Base-by-base conservation (phyloP, 2,797 vertebrate species). In the Podarcis lilfordi region DNA sequence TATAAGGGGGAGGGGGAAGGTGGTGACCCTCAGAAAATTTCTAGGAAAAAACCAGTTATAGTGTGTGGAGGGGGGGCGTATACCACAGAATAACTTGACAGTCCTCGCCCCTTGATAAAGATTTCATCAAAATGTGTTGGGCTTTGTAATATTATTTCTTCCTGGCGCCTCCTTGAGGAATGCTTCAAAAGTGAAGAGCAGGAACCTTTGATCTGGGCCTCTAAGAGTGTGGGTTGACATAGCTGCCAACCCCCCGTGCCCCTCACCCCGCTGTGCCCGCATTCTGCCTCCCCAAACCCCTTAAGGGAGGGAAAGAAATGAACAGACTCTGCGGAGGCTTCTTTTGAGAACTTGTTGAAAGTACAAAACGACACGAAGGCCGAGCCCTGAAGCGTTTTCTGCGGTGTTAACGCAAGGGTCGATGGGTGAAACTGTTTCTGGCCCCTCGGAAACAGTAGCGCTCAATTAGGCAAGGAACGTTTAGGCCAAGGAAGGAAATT, bases 301-400 rank as follows among this genome's bases (percentile, higher is more conserved):
- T 11, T 15, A 37, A 40, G 59, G 0, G 6, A 72, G 59, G 79
- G 35, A 55, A 15, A 64, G 35, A 59, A 75, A 27, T 32, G 27
- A 23, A 45, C 13, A 43, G 3, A 0, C 11, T 61, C 1, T 25
- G 25, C 88, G 82, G 61, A 68, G 50, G 66, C n/a, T 21, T 61
- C 8, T 85, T 19, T 80, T 45, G 77, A 87, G 75, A 82, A 71
- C 8, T 45, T 37, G 43, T 17, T n/a, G 8, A 35, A 45, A 68
- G 19, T 43, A 8, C 15, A 43, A 72, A 91, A 2, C n/a, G 72
- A 86, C 0, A 0, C 0, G 0, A 86, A 93, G 68, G 80, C 88
- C 79, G 82, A 90, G 88, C 84, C 82, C 82, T 81, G 81, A 77
- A 92, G 76, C 79, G 79, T 89, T 90, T 55, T 5, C 0, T 55